Evolutionary conservation across 2,113 vertebrate species (phyloP).

Genomic region (Catharus bicknelli): DNA sequence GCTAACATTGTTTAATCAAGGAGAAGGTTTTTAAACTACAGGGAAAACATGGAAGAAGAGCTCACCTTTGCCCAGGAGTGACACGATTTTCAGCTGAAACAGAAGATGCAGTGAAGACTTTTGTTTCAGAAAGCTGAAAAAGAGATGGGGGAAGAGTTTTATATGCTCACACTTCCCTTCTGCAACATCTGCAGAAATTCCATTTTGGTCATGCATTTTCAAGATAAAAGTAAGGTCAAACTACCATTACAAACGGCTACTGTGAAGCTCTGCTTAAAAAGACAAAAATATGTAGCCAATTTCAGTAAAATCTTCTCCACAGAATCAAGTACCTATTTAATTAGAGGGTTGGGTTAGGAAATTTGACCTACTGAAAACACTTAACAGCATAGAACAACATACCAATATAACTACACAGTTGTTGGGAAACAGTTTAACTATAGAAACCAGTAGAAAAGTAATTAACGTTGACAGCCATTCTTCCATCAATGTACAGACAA

Average conservation of each 20-base stretch:
- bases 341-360: neutral
- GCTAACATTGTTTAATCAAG: neutral
- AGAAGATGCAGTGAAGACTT: slow-evolving; percentile 94
- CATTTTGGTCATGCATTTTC: neutral
- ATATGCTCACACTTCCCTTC: neutral
- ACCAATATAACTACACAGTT: neutral
- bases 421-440: neutral
- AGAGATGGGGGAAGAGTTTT: neutral
- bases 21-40: neutral
- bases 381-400: neutral
- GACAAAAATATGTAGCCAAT: neutral
- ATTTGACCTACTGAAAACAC: neutral
- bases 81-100: slow-evolving; percentile 85
- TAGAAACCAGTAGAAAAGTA: neutral
- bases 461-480: neutral
- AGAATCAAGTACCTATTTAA: neutral
- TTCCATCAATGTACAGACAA: neutral
- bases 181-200: neutral
- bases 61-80: slow-evolving; percentile 84
- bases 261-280: neutral
- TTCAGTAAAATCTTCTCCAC: neutral
- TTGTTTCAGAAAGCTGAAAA: slow-evolving; percentile 92
- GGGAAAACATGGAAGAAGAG: neutral
- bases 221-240: neutral
- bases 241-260: neutral